Conservation (phyloP, 2,888 invertebrate genomes). For the Onthophagus sagittarius region DNA sequence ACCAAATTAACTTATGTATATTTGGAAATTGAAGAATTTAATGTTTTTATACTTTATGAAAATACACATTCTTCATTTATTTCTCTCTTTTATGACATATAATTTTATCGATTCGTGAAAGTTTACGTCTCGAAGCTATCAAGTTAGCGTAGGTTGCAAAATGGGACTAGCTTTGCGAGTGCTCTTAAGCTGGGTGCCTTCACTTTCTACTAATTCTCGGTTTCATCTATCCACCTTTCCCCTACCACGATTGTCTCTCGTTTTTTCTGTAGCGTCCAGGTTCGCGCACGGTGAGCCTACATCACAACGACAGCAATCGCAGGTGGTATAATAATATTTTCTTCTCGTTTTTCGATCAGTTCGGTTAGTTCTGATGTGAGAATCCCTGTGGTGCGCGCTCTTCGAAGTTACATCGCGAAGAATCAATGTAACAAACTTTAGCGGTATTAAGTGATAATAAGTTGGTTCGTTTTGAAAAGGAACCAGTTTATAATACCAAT, state of each 20-base stretch:
- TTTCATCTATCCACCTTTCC: constrained; percentile 5
- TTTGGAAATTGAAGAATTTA: too few species aligned
- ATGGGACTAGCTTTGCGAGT: constrained; percentile 2
- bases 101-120: background rate
- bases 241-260: constrained; percentile 1
- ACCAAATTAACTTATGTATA: too few species aligned
- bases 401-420: background rate
- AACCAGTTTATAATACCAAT: background rate
- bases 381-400: background rate
- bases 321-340: constrained; percentile 17
- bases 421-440: background rate
- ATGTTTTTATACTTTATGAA: too few species aligned
- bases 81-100: too few species aligned
- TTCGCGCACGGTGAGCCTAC: background rate
- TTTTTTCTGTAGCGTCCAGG: background rate
- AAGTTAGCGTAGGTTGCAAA: background rate
- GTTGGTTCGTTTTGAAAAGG: background rate
- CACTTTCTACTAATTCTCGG: constrained; percentile 9
- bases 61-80: too few species aligned
- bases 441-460: background rate
- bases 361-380: constrained; percentile 2
- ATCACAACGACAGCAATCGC: constrained; percentile 8
- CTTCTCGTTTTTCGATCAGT: constrained; percentile 19
- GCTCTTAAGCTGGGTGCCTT: background rate
- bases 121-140: background rate